phyloP scores from a whole-genome alignment of 2,113 vertebrate species.

The Probosciger aterrimus region DNA sequence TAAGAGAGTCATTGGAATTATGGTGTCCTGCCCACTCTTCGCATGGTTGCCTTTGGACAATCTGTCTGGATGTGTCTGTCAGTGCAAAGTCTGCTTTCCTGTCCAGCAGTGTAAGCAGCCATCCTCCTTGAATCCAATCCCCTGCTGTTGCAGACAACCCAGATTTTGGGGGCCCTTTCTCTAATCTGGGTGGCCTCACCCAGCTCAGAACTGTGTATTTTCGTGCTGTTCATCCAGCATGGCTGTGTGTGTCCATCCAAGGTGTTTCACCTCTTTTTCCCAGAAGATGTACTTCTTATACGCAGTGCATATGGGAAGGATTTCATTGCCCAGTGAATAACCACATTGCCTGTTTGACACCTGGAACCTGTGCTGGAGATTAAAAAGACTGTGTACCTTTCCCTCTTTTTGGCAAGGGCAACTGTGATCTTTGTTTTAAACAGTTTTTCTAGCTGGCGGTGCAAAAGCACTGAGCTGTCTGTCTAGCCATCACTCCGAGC shows the following conservation, averaged over 20 bases:
- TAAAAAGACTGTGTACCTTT: background rate
- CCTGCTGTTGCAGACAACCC: background rate
- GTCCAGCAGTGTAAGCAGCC: background rate
- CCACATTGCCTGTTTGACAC: background rate
- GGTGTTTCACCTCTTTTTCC: background rate
- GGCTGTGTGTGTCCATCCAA: background rate
- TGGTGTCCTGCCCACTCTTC: background rate
- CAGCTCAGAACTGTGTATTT: background rate
- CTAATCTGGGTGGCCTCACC: background rate
- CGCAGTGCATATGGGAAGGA: background rate
- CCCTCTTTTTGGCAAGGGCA: background rate
- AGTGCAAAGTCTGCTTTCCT: background rate
- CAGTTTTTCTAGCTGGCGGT: background rate
- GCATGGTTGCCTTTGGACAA: background rate
- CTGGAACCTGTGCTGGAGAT: background rate
- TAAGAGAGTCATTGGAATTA: background rate
- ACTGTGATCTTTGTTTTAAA: background rate
- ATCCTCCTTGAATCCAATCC: background rate
- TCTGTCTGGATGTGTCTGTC: background rate
- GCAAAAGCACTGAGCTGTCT: background rate
- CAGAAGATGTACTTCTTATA: background rate
- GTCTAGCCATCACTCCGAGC: constrained; percentile 48
- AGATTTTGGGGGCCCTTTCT: background rate
- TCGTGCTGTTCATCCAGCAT: background rate
- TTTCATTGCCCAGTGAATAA: background rate